Evolutionary conservation across 64 coral and sea anemone genomes (phyloP).

Genomic region (Catalaphyllia jardinei): DNA sequence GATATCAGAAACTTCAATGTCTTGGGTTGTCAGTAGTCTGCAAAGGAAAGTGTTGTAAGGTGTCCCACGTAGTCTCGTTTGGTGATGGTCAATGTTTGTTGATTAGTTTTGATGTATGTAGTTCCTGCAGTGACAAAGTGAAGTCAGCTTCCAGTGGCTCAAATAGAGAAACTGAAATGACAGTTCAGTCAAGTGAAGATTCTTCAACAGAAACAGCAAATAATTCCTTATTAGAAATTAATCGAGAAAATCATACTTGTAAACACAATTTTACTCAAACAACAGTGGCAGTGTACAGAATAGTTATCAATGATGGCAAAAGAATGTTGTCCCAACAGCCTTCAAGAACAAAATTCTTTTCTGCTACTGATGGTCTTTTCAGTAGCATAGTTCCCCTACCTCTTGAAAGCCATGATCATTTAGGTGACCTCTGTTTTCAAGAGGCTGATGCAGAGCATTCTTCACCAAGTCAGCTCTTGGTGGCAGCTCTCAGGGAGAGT

Average conservation of each 20-base stretch:
- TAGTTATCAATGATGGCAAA: constrained; percentile 7
- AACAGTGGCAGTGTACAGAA: constrained; percentile 42
- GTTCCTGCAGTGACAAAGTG: not conserved
- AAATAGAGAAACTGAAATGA: not conserved
- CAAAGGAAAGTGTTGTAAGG: not conserved
- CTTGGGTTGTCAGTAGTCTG: constrained; percentile 59
- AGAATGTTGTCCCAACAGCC: constrained; percentile 63
- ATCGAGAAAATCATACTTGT: not conserved
- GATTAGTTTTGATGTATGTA: constrained; percentile 47
- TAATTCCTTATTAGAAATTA: not conserved
- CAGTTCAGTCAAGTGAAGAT: not conserved
- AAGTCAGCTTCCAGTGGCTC: not conserved
- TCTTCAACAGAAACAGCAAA: not conserved
- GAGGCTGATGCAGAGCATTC: constrained; percentile 1
- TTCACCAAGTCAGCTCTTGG: not conserved
- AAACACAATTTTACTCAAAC: constrained; percentile 31
- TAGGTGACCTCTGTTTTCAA: constrained; percentile 30
- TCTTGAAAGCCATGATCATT: constrained; percentile 47
- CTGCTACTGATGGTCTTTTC: constrained; percentile 33
- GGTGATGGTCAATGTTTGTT: constrained; percentile 73
- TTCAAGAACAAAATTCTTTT: constrained; percentile 34
- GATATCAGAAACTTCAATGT: constrained; percentile 57
- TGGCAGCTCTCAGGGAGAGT: constrained; percentile 23
- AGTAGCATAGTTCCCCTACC: constrained; percentile 62
- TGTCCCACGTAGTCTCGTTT: constrained; percentile 75